These are phyloP conservation scores for Coremacera marginata DNA, from an alignment of 2,888 invertebrate species.

Conservation along the genomic window DNA sequence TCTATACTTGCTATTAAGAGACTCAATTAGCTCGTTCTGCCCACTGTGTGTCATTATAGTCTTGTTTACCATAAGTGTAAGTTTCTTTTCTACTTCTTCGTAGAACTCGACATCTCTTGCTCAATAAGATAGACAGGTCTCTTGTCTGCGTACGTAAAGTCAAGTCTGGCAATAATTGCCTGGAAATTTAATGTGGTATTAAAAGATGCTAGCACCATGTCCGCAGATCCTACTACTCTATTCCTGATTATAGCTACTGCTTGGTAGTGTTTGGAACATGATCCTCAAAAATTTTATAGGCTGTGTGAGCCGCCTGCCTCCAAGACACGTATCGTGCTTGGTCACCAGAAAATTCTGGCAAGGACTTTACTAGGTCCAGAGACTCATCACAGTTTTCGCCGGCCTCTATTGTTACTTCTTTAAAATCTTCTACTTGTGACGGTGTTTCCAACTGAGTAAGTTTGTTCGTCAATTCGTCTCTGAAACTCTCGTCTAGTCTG, in stretches of 20 bases:
- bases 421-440: too few species aligned
- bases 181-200: conserved; percentile 38
- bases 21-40: conserved; percentile 31
- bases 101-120: conserved; percentile 34
- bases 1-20: conserved; percentile 33
- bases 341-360: too few species aligned
- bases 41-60: conserved; percentile 43
- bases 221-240: conserved; percentile 29
- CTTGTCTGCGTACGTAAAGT: conserved; percentile 31
- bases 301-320: conserved; percentile 34
- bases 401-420: too few species aligned
- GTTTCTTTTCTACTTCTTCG: too few species aligned
- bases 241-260: conserved; percentile 35
- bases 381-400: too few species aligned
- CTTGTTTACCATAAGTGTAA: too few species aligned
- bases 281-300: conserved; percentile 34
- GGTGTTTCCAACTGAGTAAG: too few species aligned
- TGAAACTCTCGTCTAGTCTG: too few species aligned
- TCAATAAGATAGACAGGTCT: conserved; percentile 38
- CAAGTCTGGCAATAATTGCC: conserved; percentile 32
- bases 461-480: too few species aligned
- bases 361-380: too few species aligned
- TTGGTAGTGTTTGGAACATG: conserved; percentile 29
- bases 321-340: conserved; percentile 18
- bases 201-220: conserved; percentile 27